phyloP scores from a whole-genome alignment of 2,888 invertebrate species.

The Campopleginae sp. region DNA sequence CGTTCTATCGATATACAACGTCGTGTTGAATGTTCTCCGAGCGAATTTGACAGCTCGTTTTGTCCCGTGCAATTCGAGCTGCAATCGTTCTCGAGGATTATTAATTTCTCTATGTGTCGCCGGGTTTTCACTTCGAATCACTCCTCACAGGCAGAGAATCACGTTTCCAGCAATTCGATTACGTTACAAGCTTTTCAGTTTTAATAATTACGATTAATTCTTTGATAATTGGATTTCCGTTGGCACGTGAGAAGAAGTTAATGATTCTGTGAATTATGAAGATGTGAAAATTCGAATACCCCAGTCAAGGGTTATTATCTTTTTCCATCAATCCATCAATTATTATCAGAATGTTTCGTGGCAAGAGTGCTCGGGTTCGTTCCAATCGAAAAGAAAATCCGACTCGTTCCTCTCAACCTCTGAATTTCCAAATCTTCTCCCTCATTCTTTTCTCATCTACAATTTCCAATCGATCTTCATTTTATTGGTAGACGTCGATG shows the following conservation, averaged over 20 bases:
- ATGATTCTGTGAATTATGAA: neutral
- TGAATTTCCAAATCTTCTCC: neutral
- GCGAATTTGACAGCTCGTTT: neutral
- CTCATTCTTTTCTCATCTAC: neutral
- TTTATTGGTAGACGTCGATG: slow-evolving; percentile 11
- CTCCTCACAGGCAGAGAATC: neutral
- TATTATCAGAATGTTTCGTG: neutral
- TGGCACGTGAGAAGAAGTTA: no score
- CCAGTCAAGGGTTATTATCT: neutral
- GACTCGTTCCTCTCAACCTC: neutral
- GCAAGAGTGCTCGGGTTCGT: neutral
- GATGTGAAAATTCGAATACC: neutral
- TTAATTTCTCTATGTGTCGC: neutral
- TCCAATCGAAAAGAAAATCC: neutral
- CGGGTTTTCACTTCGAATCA: neutral
- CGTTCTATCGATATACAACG: neutral
- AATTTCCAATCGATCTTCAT: neutral
- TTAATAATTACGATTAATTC: neutral
- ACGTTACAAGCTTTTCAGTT: neutral
- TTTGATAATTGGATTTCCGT: neutral
- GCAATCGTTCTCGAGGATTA: neutral
- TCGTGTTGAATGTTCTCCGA: neutral
- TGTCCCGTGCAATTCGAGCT: neutral
- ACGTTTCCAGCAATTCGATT: neutral
- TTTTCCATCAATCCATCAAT: neutral